Percentiles rank a stretch among this genome's conserved stretches.
These are phyloP conservation scores for Acanthaster planci DNA, from an alignment of 35 echinoderm and acorn worm genomes.

Conservation along the genomic window DNA sequence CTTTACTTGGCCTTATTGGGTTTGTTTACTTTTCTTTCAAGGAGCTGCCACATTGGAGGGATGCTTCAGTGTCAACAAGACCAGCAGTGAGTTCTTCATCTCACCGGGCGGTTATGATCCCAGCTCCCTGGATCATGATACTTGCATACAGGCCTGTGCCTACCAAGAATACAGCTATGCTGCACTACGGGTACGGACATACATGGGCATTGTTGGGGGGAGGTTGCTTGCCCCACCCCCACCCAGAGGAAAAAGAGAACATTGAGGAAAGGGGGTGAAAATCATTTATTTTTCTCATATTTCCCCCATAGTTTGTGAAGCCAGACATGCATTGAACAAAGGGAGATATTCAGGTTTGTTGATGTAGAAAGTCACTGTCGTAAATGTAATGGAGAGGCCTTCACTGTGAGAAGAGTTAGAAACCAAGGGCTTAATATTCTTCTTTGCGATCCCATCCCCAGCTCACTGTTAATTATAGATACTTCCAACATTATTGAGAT, in stretches of 20 bases:
- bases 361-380: not conserved
- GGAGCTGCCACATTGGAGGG: constrained; percentile 8
- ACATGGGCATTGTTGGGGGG: not conserved
- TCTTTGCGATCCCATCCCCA: no score
- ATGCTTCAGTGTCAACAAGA: not conserved
- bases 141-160: not conserved
- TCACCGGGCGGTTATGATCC: not conserved
- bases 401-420: no score
- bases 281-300: not conserved
- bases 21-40: not conserved
- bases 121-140: constrained; percentile 5
- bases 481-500: not conserved
- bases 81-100: not conserved
- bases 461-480: not conserved
- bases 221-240: not conserved
- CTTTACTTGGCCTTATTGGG: no score
- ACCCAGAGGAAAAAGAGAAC: not conserved
- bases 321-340: not conserved
- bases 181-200: not conserved
- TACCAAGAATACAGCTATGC: not conserved
- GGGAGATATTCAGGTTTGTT: not conserved
- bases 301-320: not conserved
- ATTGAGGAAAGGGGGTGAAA: not conserved
- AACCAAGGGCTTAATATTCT: no score
- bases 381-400: not conserved